phyloP scores from a whole-genome alignment of 2,797 vertebrate genomes.

The Micropoecilia bifurca region DNA sequence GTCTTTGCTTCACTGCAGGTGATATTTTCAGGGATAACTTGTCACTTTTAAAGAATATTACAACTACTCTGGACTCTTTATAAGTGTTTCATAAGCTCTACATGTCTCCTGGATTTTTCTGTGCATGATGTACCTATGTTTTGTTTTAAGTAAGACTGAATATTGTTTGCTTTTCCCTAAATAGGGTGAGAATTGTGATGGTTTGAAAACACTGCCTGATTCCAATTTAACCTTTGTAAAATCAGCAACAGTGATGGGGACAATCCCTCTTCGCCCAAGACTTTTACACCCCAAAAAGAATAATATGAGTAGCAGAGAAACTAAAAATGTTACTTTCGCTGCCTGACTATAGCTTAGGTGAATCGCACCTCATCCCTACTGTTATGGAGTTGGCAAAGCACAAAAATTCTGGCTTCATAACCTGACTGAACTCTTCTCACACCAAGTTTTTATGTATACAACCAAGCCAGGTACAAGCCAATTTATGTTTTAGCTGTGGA shows the following conservation, averaged over 20 bases:
- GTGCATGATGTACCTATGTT: neutral
- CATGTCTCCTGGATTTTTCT: neutral
- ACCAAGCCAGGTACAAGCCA: no score
- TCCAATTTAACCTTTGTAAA: neutral
- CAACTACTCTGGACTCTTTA: neutral
- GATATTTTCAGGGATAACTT: slow-evolving; percentile 52
- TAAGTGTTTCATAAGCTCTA: neutral
- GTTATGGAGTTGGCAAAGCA: neutral
- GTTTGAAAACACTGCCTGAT: neutral
- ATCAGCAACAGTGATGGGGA: neutral
- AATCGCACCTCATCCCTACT: neutral
- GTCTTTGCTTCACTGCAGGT: slow-evolving; percentile 38
- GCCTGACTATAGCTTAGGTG: neutral
- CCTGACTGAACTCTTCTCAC: neutral
- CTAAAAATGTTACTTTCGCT: neutral
- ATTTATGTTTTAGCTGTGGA: no score
- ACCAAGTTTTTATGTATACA: neutral
- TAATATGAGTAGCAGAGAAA: neutral
- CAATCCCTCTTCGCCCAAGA: neutral
- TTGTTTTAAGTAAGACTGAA: neutral
- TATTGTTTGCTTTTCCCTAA: neutral
- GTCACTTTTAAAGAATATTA: slow-evolving; percentile 31
- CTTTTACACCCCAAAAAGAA: neutral
- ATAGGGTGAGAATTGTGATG: neutral
- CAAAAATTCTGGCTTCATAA: neutral